Conservation (phyloP, 1,140 invertebrate species). For the Brachionus sp. region DNA sequence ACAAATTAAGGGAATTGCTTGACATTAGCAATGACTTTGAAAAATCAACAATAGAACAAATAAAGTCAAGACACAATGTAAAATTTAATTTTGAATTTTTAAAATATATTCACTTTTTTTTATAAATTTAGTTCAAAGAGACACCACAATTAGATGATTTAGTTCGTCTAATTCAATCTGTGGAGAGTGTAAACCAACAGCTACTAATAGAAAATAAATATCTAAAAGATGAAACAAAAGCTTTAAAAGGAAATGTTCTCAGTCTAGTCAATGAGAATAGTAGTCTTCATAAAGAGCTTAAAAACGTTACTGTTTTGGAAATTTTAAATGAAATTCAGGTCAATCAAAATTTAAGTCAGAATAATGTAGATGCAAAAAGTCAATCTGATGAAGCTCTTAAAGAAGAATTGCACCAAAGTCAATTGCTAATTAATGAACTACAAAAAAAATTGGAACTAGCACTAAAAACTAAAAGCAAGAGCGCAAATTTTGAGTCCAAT, state of each 20-base stretch:
- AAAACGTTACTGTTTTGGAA: slow-evolving; percentile 40
- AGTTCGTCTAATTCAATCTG: slow-evolving; percentile 25
- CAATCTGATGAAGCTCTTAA: neutral
- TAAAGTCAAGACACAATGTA: slow-evolving; percentile 17
- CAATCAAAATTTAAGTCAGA: neutral
- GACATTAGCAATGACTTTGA: slow-evolving; percentile 9
- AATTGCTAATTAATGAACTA: slow-evolving; percentile 39
- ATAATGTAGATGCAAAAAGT: neutral
- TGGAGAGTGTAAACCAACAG: slow-evolving; percentile 28
- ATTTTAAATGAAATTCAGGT: slow-evolving; percentile 19
- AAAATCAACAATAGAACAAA: neutral
- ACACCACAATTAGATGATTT: slow-evolving; percentile 27
- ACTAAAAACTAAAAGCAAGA: slow-evolving; percentile 19
- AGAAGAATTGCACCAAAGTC: slow-evolving; percentile 29
- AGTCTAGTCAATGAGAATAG: slow-evolving; percentile 19
- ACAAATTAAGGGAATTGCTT: neutral
- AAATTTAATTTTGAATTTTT: neutral
- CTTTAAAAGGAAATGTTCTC: neutral
- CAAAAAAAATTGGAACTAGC: slow-evolving; percentile 30
- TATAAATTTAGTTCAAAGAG: slow-evolving; percentile 11
- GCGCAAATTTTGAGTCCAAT: neutral
- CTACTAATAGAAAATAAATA: slow-evolving; percentile 26
- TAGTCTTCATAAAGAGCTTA: neutral
- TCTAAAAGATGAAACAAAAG: slow-evolving; percentile 4
- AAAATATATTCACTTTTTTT: neutral